Percentiles rank a stretch among this genome's conserved stretches.
phyloP scores from a whole-genome alignment of 30 jellyfish, hydroid and myxozoan species.

The Catostylus mosaicus region DNA sequence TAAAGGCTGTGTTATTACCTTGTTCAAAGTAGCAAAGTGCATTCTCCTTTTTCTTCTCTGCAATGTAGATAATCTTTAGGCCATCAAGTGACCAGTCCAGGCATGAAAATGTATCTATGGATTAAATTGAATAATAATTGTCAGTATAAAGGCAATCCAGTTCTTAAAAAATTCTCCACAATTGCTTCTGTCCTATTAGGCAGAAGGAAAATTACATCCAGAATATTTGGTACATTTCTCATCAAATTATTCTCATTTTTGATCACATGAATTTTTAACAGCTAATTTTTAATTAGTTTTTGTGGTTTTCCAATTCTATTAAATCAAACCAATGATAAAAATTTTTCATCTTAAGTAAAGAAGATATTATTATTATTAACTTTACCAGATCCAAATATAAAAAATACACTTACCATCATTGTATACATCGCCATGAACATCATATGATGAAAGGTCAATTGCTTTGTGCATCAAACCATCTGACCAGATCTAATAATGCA shows the following conservation, averaged over 20 bases:
- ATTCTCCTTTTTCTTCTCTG: constrained; percentile 68
- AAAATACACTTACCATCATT: constrained; percentile 65
- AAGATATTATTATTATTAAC: neutral
- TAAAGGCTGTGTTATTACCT: neutral
- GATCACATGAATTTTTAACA: no score
- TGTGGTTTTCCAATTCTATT: neutral
- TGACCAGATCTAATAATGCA: constrained; percentile 23
- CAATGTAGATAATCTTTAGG: constrained; percentile 60
- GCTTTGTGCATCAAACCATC: constrained; percentile 11
- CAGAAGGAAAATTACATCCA: no score
- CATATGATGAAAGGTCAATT: constrained; percentile 63
- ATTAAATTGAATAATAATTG: no score
- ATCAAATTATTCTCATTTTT: no score
- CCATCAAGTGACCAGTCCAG: constrained; percentile 78
- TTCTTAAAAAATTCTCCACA: neutral
- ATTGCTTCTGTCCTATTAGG: neutral
- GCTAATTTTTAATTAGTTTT: no score
- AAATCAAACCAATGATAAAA: neutral
- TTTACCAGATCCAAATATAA: no score
- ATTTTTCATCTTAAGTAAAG: neutral
- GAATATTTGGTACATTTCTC: no score
- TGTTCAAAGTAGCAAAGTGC: neutral
- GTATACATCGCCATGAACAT: constrained; percentile 66
- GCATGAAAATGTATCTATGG: constrained; percentile 57
- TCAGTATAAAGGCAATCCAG: neutral